Evolutionary conservation across 2,797 vertebrate species (phyloP).

Genomic region (Dicrostonyx torquatus): DNA sequence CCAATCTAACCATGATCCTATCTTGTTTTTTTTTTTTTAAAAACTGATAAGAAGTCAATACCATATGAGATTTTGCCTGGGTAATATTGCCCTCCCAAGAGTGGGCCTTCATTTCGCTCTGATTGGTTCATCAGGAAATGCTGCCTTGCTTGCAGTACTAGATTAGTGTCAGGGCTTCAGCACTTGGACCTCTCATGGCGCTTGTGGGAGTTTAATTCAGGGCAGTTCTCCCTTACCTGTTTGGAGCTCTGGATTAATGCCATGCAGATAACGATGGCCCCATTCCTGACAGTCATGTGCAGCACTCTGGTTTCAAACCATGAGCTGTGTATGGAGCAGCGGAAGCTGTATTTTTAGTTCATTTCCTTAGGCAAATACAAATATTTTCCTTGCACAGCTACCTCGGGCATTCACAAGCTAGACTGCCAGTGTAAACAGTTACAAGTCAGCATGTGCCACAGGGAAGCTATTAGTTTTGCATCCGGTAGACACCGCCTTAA

Average conservation of each 20-base stretch:
- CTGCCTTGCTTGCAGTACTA: not conserved
- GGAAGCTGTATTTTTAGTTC: slow-evolving; percentile 56
- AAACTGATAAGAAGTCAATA: not conserved
- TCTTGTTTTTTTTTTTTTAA: not conserved
- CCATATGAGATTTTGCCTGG: not conserved
- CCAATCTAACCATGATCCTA: not conserved
- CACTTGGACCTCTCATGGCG: not conserved
- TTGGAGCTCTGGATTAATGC: not conserved
- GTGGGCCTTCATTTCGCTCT: not conserved
- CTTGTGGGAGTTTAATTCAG: not conserved
- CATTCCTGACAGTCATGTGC: not conserved
- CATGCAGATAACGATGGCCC: not conserved
- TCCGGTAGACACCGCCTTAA: slow-evolving; percentile 47
- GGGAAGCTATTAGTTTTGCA: slow-evolving; percentile 24
- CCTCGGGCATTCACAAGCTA: slow-evolving; percentile 33
- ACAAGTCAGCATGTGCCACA: slow-evolving; percentile 40
- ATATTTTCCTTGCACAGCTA: slow-evolving; percentile 32
- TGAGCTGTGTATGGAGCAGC: not conserved
- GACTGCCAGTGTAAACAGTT: slow-evolving; percentile 23
- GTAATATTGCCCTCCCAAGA: not conserved
- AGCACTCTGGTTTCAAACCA: not conserved
- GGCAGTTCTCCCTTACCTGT: not conserved
- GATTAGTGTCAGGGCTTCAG: not conserved
- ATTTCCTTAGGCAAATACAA: slow-evolving; percentile 73
- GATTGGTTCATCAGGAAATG: not conserved